Evolutionary conservation across 1,140 invertebrate genomes (phyloP), one percentile per base, ranked within the genome.

Genomic region (Lysiphlebus fabarum): DNA sequence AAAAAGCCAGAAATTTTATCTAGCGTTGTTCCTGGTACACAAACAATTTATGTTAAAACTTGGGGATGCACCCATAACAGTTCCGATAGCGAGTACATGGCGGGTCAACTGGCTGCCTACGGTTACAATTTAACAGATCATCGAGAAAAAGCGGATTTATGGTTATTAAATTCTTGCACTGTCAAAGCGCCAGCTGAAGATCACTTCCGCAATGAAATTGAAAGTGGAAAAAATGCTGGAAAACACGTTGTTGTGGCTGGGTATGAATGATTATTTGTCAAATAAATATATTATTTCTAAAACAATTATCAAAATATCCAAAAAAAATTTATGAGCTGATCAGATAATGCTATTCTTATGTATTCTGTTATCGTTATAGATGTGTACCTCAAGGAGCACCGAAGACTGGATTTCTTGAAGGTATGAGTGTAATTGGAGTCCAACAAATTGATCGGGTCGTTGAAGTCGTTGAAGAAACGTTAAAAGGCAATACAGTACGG

Each of bases 21-120:
- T 58, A 89, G 86, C 72, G 82, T 89, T 56, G 86, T 93, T 51
- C 90, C 91, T 74, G 94, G 93, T n/a, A 93, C 90, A 1, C 92
- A 96, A 73, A 91, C 84, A 61, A 87, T 99, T 49, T 98, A 90
- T 76, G 83, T 98, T 0, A 96, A 96, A 79, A 98, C 96, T 50
- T 99, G 96, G 96, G 96, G 96, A 10, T 98, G 96, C 77, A 90
- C 94, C 5, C 96, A 98, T 75, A 99, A 98, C 74, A 96, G 86
- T 71, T 96, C 93, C 0, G 96, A 98, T 72, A 91, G 91, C 9
- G 95, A 96, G 82, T 99, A 99, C 70, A 99, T 99, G 96, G 93
- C 93, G 41, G 96, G 96, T 1, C 87, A 96, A 62, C 76, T 99
- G 47, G 87, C 90, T 14, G 82, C 87, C 0, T 92, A 90, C 74